Percentiles rank a stretch among this genome's conserved stretches.
Evolutionary conservation across 2,113 vertebrate species (phyloP).

Genomic region (Gobio gobio): DNA sequence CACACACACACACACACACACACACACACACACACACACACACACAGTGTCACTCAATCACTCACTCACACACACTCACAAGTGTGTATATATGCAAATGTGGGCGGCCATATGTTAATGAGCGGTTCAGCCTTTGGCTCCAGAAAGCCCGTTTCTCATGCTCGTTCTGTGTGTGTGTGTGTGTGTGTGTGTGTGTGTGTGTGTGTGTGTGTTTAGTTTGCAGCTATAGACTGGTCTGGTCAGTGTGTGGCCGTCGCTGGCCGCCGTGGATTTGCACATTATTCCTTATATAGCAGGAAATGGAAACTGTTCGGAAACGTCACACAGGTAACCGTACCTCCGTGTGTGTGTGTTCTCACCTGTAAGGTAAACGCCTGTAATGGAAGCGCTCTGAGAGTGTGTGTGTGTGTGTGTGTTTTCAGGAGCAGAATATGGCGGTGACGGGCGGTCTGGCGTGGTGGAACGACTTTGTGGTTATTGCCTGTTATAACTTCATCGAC

Average conservation of each 20-base stretch:
- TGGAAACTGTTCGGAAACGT: conserved; percentile 99
- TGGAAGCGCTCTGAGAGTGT: too few relatives aligned
- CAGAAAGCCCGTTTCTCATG: not conserved
- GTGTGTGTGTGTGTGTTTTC: conserved; percentile 21
- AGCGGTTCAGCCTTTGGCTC: not conserved
- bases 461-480: conserved; percentile 95
- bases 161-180: conserved; percentile 26
- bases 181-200: conserved; percentile 27
- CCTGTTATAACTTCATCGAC: conserved; percentile 94
- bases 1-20: too few relatives aligned
- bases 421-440: conserved; percentile 98
- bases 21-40: too few relatives aligned
- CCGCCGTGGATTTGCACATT: conserved; percentile 96
- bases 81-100: too few relatives aligned
- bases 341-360: not conserved
- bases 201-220: conserved; percentile 82
- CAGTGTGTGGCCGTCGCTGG: conserved; percentile 96
- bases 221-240: conserved; percentile 93
- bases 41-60: too few relatives aligned
- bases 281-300: conserved; percentile 94
- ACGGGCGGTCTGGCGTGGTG: conserved; percentile 97
- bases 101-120: not conserved
- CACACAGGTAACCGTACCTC: conserved; percentile 83
- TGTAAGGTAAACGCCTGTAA: too few relatives aligned
- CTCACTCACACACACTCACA: too few relatives aligned